Evolutionary conservation across 2,797 vertebrate species (phyloP), one percentile per base, ranked within the genome.

Genomic region (Spheniscus humboldti): DNA sequence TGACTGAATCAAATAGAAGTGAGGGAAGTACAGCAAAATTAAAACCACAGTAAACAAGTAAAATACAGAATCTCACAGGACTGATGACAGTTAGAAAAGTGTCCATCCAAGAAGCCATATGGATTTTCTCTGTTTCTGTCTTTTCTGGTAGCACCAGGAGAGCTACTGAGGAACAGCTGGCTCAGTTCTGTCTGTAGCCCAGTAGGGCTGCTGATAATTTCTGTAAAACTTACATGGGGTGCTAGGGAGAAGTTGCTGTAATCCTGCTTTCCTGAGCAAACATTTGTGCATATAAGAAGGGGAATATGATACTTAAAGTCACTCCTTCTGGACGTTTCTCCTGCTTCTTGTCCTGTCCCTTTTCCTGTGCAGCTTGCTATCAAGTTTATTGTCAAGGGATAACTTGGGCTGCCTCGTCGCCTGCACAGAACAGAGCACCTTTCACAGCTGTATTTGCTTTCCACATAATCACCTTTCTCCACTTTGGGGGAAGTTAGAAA

Each of bases 331-430:
- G 25, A 25, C 3, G 1, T 75, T 71, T 80, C 4, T 33, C 23
- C 27, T 53, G 8, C 33, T 78, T 52, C 30, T 71, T 41, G 14
- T 50, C 9, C 48, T 48, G 9, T 30, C 11, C 4, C 41, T 56
- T 88, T 87, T 74, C 9, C 28, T 10, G 5, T 55, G 15, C 11
- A 57, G 7, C 60, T 88, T 68, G 25, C 15, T 53, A 18, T 48
- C 35, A 28, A 31, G 17, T 68, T 13, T 50, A 20, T 52, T 66
- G 37, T 41, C 22, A 31, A 13, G 9, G 7, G 13, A 28, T 22
- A 52, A 48, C 24, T 8, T 1, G 2, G 6, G 16, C 10, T 37
- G 20, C 28, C 27, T 67, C 2, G 4, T 31, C 2, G 0, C 16
- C 53, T 53, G 41, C 37, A 63, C 35, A 80, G 31, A 75, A 43